Percentiles rank a stretch among this genome's conserved stretches.
These are phyloP conservation scores for Drosophila seguyi DNA, from an alignment of 1,140 invertebrate genomes.

Conservation along the genomic window DNA sequence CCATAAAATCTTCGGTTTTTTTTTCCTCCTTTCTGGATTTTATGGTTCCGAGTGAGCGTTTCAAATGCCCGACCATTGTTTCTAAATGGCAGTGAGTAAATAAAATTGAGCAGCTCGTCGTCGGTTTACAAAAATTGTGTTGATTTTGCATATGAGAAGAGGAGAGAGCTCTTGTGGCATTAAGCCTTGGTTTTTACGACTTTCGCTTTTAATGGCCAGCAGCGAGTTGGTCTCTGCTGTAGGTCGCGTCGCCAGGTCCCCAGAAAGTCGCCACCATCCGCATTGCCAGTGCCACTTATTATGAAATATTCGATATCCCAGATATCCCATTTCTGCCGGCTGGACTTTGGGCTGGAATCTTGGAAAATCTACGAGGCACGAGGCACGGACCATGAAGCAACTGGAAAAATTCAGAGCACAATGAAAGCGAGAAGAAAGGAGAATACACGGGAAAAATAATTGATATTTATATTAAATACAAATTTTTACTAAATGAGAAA, in stretches of 20 bases:
- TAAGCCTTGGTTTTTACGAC: slow-evolving; percentile 61
- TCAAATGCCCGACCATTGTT: slow-evolving; percentile 71
- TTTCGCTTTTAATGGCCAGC: slow-evolving; percentile 76
- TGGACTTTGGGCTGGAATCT: slow-evolving; percentile 40
- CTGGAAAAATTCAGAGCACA: slow-evolving; percentile 32
- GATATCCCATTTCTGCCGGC: slow-evolving; percentile 43
- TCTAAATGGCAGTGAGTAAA: slow-evolving; percentile 61
- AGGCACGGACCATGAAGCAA: slow-evolving; percentile 57
- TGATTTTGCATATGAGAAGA: slow-evolving; percentile 78
- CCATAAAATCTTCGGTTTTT: slow-evolving; percentile 63
- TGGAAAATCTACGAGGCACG: slow-evolving; percentile 74
- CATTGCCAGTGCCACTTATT: slow-evolving; percentile 47
- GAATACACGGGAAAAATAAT: neutral
- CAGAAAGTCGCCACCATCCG: slow-evolving; percentile 12
- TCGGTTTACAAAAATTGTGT: slow-evolving; percentile 39
- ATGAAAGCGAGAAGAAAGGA: slow-evolving; percentile 49
- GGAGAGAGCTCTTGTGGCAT: neutral
- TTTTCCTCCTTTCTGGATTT: slow-evolving; percentile 8
- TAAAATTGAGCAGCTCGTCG: slow-evolving; percentile 60
- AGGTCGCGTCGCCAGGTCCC: slow-evolving; percentile 56
- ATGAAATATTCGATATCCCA: slow-evolving; percentile 73
- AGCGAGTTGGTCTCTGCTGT: slow-evolving; percentile 67
- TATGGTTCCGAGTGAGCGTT: slow-evolving; percentile 48
- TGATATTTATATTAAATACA: too few species aligned
- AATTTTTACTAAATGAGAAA: too few species aligned